Conservation (phyloP, 1,140 invertebrate genomes). For the Neuroterus valhalla region DNA sequence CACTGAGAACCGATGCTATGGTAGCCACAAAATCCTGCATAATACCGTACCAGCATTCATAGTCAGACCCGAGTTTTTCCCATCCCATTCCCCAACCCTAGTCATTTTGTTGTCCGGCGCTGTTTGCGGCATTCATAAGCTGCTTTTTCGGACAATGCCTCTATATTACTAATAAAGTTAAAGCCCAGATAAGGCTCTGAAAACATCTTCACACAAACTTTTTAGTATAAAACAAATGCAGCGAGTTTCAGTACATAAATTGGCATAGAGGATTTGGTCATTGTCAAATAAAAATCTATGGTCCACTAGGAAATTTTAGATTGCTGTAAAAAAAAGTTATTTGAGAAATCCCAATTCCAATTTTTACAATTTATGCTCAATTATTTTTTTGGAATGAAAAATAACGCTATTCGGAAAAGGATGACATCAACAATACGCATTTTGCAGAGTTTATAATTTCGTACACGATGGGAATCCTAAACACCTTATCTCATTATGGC, state of each 20-base stretch:
- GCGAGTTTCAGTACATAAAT: too few relatives aligned
- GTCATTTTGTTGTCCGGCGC: slow-evolving; percentile 22
- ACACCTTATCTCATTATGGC: too few relatives aligned
- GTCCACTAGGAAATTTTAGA: too few relatives aligned
- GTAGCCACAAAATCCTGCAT: slow-evolving; percentile 22
- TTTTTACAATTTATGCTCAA: too few relatives aligned
- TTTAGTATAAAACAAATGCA: background rate
- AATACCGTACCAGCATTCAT: slow-evolving; percentile 19
- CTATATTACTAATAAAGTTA: slow-evolving; percentile 22
- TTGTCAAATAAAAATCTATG: too few relatives aligned
- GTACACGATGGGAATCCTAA: too few relatives aligned
- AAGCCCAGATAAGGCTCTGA: background rate
- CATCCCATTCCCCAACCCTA: background rate
- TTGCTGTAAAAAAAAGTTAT: too few relatives aligned
- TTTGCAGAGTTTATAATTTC: too few relatives aligned
- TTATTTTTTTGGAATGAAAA: background rate
- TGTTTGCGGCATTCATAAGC: slow-evolving; percentile 28
- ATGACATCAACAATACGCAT: too few relatives aligned
- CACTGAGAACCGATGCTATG: slow-evolving; percentile 21
- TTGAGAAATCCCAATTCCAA: too few relatives aligned
- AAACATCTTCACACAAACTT: background rate
- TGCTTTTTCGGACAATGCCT: slow-evolving; percentile 26
- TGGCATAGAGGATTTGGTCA: too few relatives aligned
- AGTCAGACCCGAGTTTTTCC: slow-evolving; percentile 17
- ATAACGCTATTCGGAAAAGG: background rate